Conservation (phyloP, 2,888 invertebrate species). For the Cistogaster globosa region DNA sequence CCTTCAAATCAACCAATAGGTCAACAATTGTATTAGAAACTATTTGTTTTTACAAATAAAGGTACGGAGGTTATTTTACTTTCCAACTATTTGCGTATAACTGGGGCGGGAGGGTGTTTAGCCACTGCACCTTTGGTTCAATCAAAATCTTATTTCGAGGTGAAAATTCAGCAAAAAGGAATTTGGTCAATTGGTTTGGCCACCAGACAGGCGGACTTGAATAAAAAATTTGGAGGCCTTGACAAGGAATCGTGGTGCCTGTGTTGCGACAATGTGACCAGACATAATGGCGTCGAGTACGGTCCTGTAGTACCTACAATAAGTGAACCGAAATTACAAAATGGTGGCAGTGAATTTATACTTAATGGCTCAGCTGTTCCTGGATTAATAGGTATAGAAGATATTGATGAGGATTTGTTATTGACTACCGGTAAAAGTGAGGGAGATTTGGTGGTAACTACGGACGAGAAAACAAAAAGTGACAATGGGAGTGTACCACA, state of each 20-base stretch:
- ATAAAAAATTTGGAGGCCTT: slow-evolving; percentile 93
- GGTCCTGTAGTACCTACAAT: slow-evolving; percentile 76
- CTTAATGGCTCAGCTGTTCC: slow-evolving; percentile 77
- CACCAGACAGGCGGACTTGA: slow-evolving; percentile 93
- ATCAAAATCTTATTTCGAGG: slow-evolving; percentile 99
- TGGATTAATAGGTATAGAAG: slow-evolving; percentile 80
- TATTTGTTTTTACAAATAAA: slow-evolving; percentile 42
- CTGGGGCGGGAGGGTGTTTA: slow-evolving; percentile 95
- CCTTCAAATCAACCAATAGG: slow-evolving; percentile 26
- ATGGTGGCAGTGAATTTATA: slow-evolving; percentile 71
- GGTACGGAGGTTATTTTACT: slow-evolving; percentile 81
- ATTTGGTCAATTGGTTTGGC: slow-evolving; percentile 98
- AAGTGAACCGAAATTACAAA: slow-evolving; percentile 72
- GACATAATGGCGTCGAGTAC: slow-evolving; percentile 92
- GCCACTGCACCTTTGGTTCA: slow-evolving; percentile 97
- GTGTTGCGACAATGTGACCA: slow-evolving; percentile 93
- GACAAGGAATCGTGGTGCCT: slow-evolving; percentile 97
- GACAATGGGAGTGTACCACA: slow-evolving; percentile 47
- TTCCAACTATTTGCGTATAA: slow-evolving; percentile 80
- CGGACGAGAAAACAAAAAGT: slow-evolving; percentile 19
- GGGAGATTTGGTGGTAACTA: slow-evolving; percentile 53
- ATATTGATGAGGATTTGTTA: slow-evolving; percentile 82
- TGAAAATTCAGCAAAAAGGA: slow-evolving; percentile 98
- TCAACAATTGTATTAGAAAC: not conserved
- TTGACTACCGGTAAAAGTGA: slow-evolving; percentile 79